Evolutionary conservation across 1,140 invertebrate genomes (phyloP).

Genomic region (Grapholita molesta): DNA sequence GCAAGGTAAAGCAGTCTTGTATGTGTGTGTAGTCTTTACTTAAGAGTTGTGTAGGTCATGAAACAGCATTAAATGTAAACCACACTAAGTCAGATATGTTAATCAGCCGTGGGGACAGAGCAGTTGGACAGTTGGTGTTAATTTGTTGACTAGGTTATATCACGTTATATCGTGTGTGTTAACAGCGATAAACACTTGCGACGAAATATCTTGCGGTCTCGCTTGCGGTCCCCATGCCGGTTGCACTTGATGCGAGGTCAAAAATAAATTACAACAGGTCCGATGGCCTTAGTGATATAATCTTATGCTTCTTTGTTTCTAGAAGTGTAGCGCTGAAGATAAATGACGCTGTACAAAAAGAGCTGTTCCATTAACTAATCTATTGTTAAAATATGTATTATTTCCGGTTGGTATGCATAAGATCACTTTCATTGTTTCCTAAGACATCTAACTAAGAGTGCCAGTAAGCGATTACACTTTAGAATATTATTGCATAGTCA

Average conservation of each 20-base stretch:
- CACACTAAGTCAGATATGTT: neutral
- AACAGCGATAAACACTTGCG: slow-evolving; percentile 9
- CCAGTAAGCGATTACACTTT: too few species aligned
- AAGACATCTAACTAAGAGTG: too few species aligned
- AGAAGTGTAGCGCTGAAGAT: too few species aligned
- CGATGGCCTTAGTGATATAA: neutral
- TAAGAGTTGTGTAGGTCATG: neutral
- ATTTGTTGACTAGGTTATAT: slow-evolving; percentile 10
- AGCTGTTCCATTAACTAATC: too few species aligned
- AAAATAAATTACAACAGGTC: neutral
- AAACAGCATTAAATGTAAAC: neutral
- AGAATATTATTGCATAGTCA: too few species aligned
- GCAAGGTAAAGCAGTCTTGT: too few species aligned
- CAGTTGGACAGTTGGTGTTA: neutral
- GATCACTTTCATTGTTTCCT: too few species aligned
- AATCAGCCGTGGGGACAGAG: neutral
- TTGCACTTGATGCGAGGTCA: slow-evolving; percentile 8
- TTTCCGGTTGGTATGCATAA: too few species aligned
- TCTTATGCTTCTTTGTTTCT: neutral
- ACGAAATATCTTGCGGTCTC: neutral
- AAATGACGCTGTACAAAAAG: too few species aligned
- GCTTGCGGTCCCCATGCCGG: neutral
- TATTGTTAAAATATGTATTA: too few species aligned
- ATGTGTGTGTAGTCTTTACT: too few species aligned
- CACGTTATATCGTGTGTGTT: neutral